These are phyloP conservation scores for Peromyscus attwateri DNA, from an alignment of 2,797 vertebrate genomes.

Conservation along the genomic window DNA sequence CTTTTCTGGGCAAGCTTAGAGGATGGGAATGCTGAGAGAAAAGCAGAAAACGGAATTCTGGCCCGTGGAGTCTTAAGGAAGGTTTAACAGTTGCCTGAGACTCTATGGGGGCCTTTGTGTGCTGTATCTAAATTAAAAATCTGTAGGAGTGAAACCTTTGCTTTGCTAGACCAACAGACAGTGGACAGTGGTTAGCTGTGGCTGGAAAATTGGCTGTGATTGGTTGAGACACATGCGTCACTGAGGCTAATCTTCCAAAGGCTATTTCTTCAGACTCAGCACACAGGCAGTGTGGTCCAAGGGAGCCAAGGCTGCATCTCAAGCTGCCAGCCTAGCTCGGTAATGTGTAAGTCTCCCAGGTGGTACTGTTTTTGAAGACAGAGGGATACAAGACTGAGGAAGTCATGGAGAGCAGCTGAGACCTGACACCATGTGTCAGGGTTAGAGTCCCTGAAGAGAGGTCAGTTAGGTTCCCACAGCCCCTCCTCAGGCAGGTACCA, in stretches of 20 bases:
- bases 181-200: background rate
- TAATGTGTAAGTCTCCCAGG: background rate
- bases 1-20: background rate
- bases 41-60: background rate
- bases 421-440: background rate
- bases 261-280: background rate
- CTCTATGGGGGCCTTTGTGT: background rate
- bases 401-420: background rate
- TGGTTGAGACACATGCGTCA: background rate
- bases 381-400: background rate
- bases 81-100: background rate
- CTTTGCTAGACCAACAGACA: background rate
- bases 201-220: background rate
- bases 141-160: background rate
- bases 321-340: background rate
- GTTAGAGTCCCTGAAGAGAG: background rate
- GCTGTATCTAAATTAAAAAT: background rate
- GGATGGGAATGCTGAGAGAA: background rate
- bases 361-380: background rate
- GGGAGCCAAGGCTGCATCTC: background rate
- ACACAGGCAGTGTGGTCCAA: background rate
- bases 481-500: background rate
- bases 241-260: background rate
- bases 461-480: background rate
- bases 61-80: background rate